Evolutionary conservation across 2,888 invertebrate genomes (phyloP), one percentile per base, ranked within the genome.

Genomic region (Holacanthella duospinosa): DNA sequence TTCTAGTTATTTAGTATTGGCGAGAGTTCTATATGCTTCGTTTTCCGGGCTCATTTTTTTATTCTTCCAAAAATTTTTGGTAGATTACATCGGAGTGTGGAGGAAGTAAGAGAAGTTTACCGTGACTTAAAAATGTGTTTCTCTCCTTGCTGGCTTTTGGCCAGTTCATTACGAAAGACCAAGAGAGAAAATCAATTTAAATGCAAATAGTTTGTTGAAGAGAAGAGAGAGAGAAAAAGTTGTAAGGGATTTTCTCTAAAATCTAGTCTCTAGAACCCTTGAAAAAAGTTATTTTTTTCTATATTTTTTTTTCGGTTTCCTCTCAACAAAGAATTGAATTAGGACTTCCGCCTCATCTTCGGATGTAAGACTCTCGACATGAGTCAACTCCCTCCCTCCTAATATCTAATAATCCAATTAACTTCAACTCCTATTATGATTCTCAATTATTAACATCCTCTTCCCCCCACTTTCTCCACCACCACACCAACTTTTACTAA

Each of bases 111-210:
- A 43, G 61, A 55, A 61, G 55, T 43, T 61, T 61, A 55, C 43
- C 55, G 61, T 26, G 61, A 43, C 55, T 36, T 36, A 27, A 57
- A 63, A 59, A 63, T 63, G 62, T 63, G 62, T 63, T 63, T 63
- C n/a, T n/a, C 62, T 58, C 28, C 43, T 43, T 64, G 29, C 61
- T 64, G 64, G 64, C 64, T 54, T 29, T 25, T 3, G 44, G 58
- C 64, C 64, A 64, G 61, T 61, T 64, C 58, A 64, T 61, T 64
- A 48, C 24, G 53, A n/a, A n/a, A n/a, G 3, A 25, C 24, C 29
- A 55, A 55, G 55, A 43, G 48, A 57, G 58, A 29, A 61, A 64
- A 64, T 64, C 64, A 64, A 64, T 64, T 61, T 64, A 64, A 64
- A 64, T 64, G 64, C 61, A 61, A 64, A 64, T 64, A 64, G 57